These are phyloP conservation scores for Periophthalmodon schlosseri DNA, from an alignment of 2,113 vertebrate species.

Conservation along the genomic window DNA sequence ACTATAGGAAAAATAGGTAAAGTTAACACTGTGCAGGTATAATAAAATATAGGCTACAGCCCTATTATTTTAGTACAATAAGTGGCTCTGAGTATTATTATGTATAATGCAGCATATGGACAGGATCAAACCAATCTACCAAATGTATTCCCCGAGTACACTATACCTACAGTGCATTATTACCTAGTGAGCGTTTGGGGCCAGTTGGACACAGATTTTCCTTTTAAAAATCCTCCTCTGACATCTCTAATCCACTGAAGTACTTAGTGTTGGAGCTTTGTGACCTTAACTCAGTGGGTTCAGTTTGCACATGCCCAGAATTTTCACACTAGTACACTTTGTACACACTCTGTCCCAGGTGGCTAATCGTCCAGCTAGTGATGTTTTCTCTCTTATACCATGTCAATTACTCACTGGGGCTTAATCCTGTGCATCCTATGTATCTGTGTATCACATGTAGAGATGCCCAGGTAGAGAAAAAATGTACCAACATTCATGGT, in stretches of 20 bases:
- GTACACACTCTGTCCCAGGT: slow-evolving; percentile 52
- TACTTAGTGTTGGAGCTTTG: slow-evolving; percentile 15
- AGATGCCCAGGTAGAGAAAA: no score
- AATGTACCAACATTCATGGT: no score
- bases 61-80: no score
- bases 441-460: no score
- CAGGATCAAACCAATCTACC: no score
- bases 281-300: slow-evolving; percentile 47
- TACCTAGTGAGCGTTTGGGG: not conserved
- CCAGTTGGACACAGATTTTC: not conserved
- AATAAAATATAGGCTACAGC: no score
- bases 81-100: no score
- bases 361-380: slow-evolving; percentile 62
- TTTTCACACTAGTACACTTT: slow-evolving; percentile 40
- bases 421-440: slow-evolving; percentile 47
- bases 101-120: no score
- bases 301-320: slow-evolving; percentile 34
- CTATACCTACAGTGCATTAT: not conserved
- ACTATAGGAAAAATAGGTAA: no score
- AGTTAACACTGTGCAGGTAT: no score
- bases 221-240: not conserved
- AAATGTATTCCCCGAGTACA: no score
- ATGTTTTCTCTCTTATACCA: slow-evolving; percentile 54
- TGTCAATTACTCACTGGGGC: slow-evolving; percentile 56
- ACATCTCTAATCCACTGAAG: slow-evolving; percentile 7